Base-by-base conservation (phyloP, 2,888 invertebrate genomes). In the Hydrotaea cyrtoneurina region DNA sequence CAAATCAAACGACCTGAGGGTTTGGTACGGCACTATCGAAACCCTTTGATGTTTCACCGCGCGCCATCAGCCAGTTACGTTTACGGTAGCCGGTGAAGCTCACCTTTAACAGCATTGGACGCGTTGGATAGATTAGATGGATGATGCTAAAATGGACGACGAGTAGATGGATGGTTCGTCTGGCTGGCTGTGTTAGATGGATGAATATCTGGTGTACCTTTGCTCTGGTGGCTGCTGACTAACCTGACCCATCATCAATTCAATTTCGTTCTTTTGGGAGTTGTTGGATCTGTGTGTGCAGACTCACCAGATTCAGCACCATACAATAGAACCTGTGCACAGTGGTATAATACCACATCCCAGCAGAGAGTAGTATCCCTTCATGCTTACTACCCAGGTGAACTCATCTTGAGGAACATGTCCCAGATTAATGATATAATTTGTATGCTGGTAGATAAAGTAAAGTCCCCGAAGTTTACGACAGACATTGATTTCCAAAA, bases 11-110 rank as follows among this genome's bases (percentile, higher is more conserved):
- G 80, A 82, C 82, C 80, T 77, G 81, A 78, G 77, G 85, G 78
- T 66, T 77, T 75, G 26, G 50, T 73, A 53, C 82, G 72, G 77
- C 80, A 82, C 79, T 82, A 85, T 82, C 39, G 74, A 46, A 64
- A 55, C 62, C 64, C 39, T 86, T 86, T 86, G 86, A 86, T 78
- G 77, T 83, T 71, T 10, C 17, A 59, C 86, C 86, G 31, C 31
- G 31, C 31, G 84, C 71, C 80, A 71, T 69, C 23, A 75, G 31
- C 13, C 66, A 66, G 39, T 66, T 43, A 69, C 69, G 69, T 74
- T 79, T 85, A 85, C 85, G 62, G 85, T 85, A 85, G 85, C 85
- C 73, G 50, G 10, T 77, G 62, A 82, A 62, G 79, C 76, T 85
- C 82, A 82, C 74, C 79, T 85, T 82, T 74, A 76, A 74, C 74